These are phyloP conservation scores for Lutjanus campechanus DNA, from an alignment of 2,797 vertebrate genomes.

Conservation along the genomic window DNA sequence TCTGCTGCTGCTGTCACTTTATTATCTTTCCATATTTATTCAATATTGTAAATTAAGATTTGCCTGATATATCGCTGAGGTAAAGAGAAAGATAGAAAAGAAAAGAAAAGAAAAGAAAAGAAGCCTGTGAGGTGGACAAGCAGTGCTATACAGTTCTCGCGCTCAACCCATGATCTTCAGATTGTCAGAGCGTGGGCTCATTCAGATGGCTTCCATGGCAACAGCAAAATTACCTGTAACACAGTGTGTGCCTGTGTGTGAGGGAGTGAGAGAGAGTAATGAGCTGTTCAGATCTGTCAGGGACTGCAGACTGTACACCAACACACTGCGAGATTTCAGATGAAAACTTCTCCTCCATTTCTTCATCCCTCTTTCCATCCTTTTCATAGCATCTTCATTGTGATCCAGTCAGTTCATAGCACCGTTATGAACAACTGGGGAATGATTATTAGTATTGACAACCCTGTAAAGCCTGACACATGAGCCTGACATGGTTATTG, in stretches of 20 bases:
- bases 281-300: conserved; percentile 61
- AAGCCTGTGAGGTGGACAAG: not conserved
- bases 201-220: conserved; percentile 77
- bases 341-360: conserved; percentile 9
- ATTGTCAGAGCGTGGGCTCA: conserved; percentile 64
- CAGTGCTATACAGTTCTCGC: conserved; percentile 20
- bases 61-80: not conserved
- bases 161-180: conserved; percentile 32
- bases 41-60: not conserved
- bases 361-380: conserved; percentile 1
- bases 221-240: conserved; percentile 77
- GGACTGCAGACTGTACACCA: conserved; percentile 44
- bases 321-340: conserved; percentile 9
- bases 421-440: not conserved
- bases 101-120: too few species aligned
- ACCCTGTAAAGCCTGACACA: too few species aligned
- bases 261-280: conserved; percentile 38
- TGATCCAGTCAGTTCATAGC: not conserved
- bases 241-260: conserved; percentile 15
- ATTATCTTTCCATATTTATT: not conserved
- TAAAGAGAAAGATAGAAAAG: too few species aligned
- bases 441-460: conserved; percentile 2
- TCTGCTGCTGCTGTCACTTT: not conserved
- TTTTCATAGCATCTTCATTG: conserved; percentile 1
- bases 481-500: too few species aligned